Base-by-base conservation (phyloP, 2,888 invertebrate species). In the Ennomos erosarius region DNA sequence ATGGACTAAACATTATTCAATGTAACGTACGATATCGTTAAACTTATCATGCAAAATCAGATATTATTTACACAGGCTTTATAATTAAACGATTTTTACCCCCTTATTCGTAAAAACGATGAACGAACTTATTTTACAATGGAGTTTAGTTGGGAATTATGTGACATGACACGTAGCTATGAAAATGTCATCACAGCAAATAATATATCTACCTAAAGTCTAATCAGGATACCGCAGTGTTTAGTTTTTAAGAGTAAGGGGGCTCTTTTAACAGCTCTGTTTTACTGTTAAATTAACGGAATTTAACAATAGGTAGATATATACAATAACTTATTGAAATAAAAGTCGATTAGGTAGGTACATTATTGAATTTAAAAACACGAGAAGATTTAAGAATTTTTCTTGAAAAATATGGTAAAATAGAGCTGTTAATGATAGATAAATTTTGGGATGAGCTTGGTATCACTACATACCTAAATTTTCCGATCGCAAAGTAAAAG, bases 1-100 rank as follows among this genome's bases (percentile, higher is more conserved):
- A 62, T 63, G 55, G 59, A 64, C 57, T 65, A 55, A 52, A 59
- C 37, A 26, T 64, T 62, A 36, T 36, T 48, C 39, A 38, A 79
- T 69, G 81, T 82, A 84, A 85, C 76, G 73, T 85, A 87, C 69
- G 70, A 84, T 84, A 87, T 89, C 88, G 87, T 90, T 90, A 90
- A 76, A 80, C 77, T 70, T 85, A 85, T 81, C 82, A 89, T 87
- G 88, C 87, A 87, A 87, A 81, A 82, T 77, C 71, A 71, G 62
- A 76, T 76, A 71, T 49, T 90, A 90, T 90, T 82, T 90, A 90
- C 90, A 90, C 54, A 59, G 70, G 74, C 67, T 78, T 78, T 79
- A 76, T 74, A 6, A 74, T 72, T 75, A 70, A 66, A 60, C 65
- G 69, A 52, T 43, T 44, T 47, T 35, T 13, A n/a, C 64, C 26